These are phyloP conservation scores for Clarias pachynema DNA, from an alignment of 2,797 vertebrate genomes.

Conservation along the genomic window DNA sequence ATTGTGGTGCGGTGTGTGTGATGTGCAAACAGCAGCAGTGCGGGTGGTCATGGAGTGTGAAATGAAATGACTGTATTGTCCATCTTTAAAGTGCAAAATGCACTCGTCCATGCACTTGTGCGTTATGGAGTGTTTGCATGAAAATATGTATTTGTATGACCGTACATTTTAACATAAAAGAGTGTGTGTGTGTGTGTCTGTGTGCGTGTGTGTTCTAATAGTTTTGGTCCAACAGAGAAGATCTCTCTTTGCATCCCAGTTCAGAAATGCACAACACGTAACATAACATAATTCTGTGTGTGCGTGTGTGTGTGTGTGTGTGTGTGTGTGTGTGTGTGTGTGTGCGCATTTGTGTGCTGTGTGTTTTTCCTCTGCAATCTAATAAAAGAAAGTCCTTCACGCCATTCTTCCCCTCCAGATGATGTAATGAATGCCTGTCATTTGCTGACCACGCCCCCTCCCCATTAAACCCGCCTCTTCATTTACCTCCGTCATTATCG, in stretches of 20 bases:
- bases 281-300: not conserved
- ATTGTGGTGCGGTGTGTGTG: too few species aligned
- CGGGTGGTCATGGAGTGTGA: too few species aligned
- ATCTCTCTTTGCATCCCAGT: slow-evolving; percentile 46
- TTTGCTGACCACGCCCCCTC: slow-evolving; percentile 1
- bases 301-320: not conserved
- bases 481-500: slow-evolving; percentile 95
- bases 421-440: not conserved
- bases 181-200: slow-evolving; percentile 29
- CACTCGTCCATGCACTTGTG: not conserved
- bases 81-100: too few species aligned
- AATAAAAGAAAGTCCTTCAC: slow-evolving; percentile 11
- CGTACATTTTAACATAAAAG: not conserved
- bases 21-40: too few species aligned
- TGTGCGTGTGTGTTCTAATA: slow-evolving; percentile 32
- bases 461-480: slow-evolving; percentile 3
- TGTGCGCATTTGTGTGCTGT: not conserved
- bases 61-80: too few species aligned
- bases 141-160: slow-evolving; percentile 22
- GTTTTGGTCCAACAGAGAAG: slow-evolving; percentile 44
- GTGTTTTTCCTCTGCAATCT: not conserved
- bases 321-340: not conserved
- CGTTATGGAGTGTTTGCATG: not conserved
- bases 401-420: not conserved
- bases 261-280: slow-evolving; percentile 28